Evolutionary conservation across 2,888 invertebrate species (phyloP).

Genomic region (Erebia aethiops): DNA sequence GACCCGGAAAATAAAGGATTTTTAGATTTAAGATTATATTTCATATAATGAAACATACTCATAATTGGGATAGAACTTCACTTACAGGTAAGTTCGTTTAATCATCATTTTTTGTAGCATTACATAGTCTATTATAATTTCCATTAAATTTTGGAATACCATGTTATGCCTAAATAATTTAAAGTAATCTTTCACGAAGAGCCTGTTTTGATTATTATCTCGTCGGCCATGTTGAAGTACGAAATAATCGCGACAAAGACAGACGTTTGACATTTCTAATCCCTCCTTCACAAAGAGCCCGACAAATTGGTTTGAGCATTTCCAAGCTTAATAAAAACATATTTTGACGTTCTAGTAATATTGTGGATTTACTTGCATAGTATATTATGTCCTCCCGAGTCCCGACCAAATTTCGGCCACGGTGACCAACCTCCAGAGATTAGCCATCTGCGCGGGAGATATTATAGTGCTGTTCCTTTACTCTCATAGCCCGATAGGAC

Average conservation of each 20-base stretch:
- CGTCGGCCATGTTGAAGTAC: conserved; percentile 16
- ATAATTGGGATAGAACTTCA: no score
- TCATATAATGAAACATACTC: no score
- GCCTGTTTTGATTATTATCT: conserved; percentile 25
- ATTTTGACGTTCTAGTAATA: not conserved
- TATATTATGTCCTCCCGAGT: no score
- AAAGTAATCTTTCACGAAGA: not conserved
- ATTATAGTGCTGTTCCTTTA: no score
- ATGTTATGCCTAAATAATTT: not conserved
- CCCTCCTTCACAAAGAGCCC: conserved; percentile 30
- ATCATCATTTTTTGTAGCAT: no score
- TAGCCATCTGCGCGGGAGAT: no score
- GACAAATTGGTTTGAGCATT: conserved; percentile 30
- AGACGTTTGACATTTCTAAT: conserved; percentile 37
- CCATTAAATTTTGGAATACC: not conserved
- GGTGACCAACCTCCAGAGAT: no score
- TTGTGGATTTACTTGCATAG: not conserved
- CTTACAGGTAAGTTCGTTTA: no score
- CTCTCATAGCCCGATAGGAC: no score
- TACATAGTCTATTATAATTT: not conserved
- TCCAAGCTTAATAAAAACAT: conserved; percentile 5
- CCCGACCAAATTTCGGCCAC: no score
- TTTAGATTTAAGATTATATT: no score
- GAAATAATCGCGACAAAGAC: conserved; percentile 32
- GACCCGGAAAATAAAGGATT: not conserved